Conservation (phyloP, 64 coral and sea anemone species). For the Porites australiensis region DNA sequence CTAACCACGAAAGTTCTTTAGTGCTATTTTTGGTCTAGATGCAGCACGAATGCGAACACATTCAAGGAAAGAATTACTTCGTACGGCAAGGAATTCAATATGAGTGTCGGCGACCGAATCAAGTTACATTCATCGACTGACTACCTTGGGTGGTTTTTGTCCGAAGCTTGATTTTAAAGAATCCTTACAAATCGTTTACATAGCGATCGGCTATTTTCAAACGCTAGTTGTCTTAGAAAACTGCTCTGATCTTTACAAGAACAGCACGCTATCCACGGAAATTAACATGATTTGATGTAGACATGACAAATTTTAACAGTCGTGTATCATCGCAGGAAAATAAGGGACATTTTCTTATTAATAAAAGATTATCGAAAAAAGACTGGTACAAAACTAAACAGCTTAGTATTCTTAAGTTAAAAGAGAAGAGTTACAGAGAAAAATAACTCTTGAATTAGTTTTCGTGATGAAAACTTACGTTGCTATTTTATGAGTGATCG, state of each 20-base stretch:
- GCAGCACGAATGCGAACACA: background rate
- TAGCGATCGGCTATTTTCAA: no score
- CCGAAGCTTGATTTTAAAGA: no score
- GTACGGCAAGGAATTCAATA: background rate
- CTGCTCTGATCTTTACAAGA: no score
- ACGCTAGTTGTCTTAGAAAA: no score
- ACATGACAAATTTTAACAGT: background rate
- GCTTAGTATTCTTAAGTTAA: background rate
- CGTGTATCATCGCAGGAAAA: background rate
- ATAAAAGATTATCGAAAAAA: constrained; percentile 35
- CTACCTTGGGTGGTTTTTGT: background rate
- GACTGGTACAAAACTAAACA: background rate
- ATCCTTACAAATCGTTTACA: no score
- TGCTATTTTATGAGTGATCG: constrained; percentile 82
- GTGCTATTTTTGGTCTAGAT: no score
- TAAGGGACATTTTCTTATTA: constrained; percentile 21
- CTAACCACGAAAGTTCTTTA: background rate
- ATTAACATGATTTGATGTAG: no score
- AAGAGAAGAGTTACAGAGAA: background rate
- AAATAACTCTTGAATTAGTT: background rate
- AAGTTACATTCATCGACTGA: background rate
- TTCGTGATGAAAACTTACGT: constrained; percentile 66
- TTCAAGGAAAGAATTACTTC: background rate
- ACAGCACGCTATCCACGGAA: no score
- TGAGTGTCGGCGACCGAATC: background rate